A percentile compares a stretch with the other conserved stretches of the same genome.
These are phyloP conservation scores for Drosophila mercatorum DNA, from an alignment of 2,888 invertebrate species.

Conservation along the genomic window DNA sequence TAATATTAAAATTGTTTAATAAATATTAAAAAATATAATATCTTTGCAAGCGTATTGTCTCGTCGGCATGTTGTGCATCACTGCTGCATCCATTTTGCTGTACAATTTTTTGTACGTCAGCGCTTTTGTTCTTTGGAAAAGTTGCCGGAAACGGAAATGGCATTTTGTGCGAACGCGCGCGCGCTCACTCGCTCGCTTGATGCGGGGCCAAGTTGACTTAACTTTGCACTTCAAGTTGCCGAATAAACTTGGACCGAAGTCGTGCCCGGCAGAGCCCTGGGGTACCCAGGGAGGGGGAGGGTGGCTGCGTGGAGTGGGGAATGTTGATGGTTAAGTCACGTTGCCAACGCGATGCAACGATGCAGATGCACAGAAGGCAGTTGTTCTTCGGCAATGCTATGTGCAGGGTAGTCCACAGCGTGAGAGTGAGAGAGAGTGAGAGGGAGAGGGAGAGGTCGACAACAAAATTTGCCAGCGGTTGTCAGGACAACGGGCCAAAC, in stretches of 20 bases:
- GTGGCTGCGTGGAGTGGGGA: not conserved
- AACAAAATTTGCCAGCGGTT: slow-evolving; percentile 66
- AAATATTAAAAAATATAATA: no score
- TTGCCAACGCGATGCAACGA: slow-evolving; percentile 56
- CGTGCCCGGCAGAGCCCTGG: slow-evolving; percentile 26
- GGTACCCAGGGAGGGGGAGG: not conserved
- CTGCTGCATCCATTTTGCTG: slow-evolving; percentile 7
- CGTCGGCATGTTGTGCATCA: not conserved
- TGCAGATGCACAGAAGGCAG: slow-evolving; percentile 63
- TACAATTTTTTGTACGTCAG: slow-evolving; percentile 20
- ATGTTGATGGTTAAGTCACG: slow-evolving; percentile 20
- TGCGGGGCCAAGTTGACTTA: slow-evolving; percentile 69
- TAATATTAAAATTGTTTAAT: no score
- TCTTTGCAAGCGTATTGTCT: slow-evolving; percentile 11
- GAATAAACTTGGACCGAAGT: slow-evolving; percentile 72
- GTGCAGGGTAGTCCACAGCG: slow-evolving; percentile 3
- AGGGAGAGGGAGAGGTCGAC: slow-evolving; percentile 38
- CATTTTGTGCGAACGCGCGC: slow-evolving; percentile 66
- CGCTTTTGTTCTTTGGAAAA: slow-evolving; percentile 64
- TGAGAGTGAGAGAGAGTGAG: not conserved
- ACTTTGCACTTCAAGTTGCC: slow-evolving; percentile 78
- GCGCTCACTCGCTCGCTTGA: slow-evolving; percentile 32
- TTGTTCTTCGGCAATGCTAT: not conserved
- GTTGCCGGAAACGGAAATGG: slow-evolving; percentile 79
- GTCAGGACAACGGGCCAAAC: slow-evolving; percentile 70